These are phyloP conservation scores for Apoda limacodes DNA, from an alignment of 2,888 invertebrate species.

Conservation along the genomic window DNA sequence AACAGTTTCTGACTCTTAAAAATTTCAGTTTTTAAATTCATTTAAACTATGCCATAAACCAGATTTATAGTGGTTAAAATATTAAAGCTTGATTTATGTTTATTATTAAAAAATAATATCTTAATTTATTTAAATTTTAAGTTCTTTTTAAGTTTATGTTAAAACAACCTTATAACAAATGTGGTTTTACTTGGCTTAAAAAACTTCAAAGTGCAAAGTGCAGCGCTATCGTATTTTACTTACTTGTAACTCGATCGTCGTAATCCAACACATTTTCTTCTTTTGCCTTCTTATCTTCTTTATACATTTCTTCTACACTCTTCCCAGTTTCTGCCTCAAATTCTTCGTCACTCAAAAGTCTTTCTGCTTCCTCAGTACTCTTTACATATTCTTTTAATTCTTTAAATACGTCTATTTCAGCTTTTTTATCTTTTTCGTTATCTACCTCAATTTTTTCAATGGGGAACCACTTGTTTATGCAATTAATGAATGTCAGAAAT, in stretches of 20 bases:
- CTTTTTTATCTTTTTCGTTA: neutral
- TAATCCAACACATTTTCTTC: conserved; percentile 41
- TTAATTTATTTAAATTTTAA: too few relatives aligned
- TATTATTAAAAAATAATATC: too few relatives aligned
- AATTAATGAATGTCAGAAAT: conserved; percentile 75
- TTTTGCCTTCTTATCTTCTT: conserved; percentile 51
- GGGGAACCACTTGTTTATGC: conserved; percentile 70
- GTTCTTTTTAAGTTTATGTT: too few relatives aligned
- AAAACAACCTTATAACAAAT: too few relatives aligned
- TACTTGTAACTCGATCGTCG: conserved; percentile 42
- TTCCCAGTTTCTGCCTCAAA: conserved; percentile 35
- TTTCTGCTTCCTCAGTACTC: conserved; percentile 39
- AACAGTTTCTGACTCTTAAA: too few relatives aligned
- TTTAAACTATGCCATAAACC: too few relatives aligned
- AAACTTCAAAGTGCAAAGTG: too few relatives aligned
- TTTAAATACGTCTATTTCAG: conserved; percentile 33
- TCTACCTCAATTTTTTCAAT: neutral
- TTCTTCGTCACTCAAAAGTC: conserved; percentile 37
- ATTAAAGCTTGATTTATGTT: too few relatives aligned
- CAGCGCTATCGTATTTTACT: conserved; percentile 19
- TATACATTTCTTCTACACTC: conserved; percentile 63
- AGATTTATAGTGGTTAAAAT: too few relatives aligned
- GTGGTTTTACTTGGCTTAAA: too few relatives aligned
- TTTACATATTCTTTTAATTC: conserved; percentile 46
- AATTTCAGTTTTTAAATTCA: too few relatives aligned